Base-by-base conservation (phyloP, 2,797 vertebrate species). In the Poecile montanus region DNA sequence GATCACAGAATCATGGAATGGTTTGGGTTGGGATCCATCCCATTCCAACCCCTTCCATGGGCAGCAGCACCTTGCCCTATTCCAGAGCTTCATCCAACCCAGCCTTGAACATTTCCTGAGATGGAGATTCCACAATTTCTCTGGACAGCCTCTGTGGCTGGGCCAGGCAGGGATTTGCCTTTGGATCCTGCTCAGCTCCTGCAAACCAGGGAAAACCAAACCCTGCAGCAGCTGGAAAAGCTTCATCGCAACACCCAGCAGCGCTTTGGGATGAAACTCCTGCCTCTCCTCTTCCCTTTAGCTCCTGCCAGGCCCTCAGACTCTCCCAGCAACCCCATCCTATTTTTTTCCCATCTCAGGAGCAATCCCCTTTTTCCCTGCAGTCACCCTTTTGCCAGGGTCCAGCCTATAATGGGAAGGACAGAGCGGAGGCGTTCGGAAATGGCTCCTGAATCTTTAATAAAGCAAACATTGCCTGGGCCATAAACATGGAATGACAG, bases 381-480 rank as follows among this genome's bases (percentile, higher is more conserved):
- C 47, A 40, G 68, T 80, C 91, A 48, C 34, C 53, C 26, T 75
- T 75, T 53, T 16, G 0, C 61, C 60, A 30, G 65, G 65, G 71
- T 40, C 79, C 3, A 0, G 58, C n/a, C 92, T 94, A 22, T 97
- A 97, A 97, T 97, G 97, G 97, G 95, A 87, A 94, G 93, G 89
- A 84, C 88, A 82, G 90, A 85, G 73, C 57, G 29, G 68, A 95
- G 91, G 75, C 30, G 1, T 92, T 94, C 29, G n/a, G 95, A 97
- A 97, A 97, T 97, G 96, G 96, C 93, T 97, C 40, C 71, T 97
- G 97, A 97, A 97, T 97, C 94, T 97, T 97, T 97, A 97, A 97
- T 97, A 96, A 97, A 97, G 96, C 95, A 88, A 96, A 96, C 94
- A 65, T 97, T 88, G 97, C 95, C 76, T 83, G 93, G 93, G 87